phyloP scores from a whole-genome alignment of 35 echinoderm and acorn worm species.

The Lytechinus variegatus region DNA sequence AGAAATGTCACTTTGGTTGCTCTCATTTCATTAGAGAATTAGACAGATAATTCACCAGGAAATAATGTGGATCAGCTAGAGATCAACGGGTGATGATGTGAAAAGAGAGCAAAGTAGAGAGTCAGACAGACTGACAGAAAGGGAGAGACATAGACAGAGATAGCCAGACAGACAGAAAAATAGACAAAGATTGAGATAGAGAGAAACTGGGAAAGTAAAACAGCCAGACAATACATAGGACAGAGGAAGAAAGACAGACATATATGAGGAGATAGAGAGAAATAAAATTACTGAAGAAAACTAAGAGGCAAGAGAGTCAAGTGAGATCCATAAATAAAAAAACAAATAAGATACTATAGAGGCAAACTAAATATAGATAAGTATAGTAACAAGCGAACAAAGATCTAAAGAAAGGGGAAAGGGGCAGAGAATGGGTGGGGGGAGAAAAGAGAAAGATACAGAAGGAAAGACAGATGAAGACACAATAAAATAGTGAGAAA shows the following conservation, averaged over 20 bases:
- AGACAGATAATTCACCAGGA: background rate
- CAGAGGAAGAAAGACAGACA: background rate
- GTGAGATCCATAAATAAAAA: too few relatives aligned
- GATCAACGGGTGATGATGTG: background rate
- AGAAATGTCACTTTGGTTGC: background rate
- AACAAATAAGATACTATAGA: too few relatives aligned
- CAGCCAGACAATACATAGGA: background rate
- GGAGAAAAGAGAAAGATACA: too few relatives aligned
- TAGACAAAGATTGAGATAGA: background rate
- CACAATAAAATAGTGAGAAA: too few relatives aligned
- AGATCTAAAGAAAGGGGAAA: too few relatives aligned
- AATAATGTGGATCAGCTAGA: background rate
- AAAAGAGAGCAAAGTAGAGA: background rate
- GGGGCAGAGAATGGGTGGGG: too few relatives aligned
- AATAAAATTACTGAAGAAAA: background rate
- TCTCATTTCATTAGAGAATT: background rate
- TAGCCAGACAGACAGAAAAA: background rate
- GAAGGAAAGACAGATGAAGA: too few relatives aligned
- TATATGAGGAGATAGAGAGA: background rate
- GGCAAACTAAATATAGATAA: too few relatives aligned
- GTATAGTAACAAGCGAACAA: too few relatives aligned
- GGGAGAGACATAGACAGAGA: background rate
- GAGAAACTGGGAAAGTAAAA: background rate
- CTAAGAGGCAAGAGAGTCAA: too few relatives aligned
- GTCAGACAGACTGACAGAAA: background rate